Evolutionary conservation across 1,140 invertebrate genomes (phyloP), one percentile per base, ranked within the genome.

Genomic region (Plutomurus gul): DNA sequence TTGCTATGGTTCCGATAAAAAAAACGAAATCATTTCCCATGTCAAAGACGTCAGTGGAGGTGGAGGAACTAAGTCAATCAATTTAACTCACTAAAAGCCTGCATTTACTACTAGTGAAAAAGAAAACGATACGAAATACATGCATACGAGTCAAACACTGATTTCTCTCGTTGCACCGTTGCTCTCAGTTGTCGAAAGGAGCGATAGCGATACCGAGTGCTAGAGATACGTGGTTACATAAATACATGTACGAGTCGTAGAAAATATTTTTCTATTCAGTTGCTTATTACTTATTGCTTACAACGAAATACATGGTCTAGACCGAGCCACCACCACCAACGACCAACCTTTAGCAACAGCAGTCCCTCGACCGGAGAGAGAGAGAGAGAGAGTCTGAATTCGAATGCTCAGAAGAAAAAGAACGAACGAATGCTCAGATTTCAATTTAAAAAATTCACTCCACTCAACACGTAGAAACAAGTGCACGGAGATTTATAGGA

Each of bases 61-160:
- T 65, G 56, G 56, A 65, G 56, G 56, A 65, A 65, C 56, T 30
- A 30, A 65, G 56, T 65, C 56, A 65, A 65, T 65, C 56, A 65
- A 65, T 25, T 65, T 65, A 65, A 65, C 25, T 65, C 56, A 65
- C 51, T 16, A 10, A 51, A 18, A 33, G 51, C 8, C 51, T 65
- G 36, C 25, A 8, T n/a, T n/a, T n/a, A 65, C 56, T 33, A 65
- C 56, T 30, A 22, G 18, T 51, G 5, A 20, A 47, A 16, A 18
- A 49, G 47, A 51, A 51, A 51, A 22, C 18, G 4, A n/a, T n/a
- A n/a, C n/a, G n/a, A n/a, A n/a, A n/a, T n/a, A n/a, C n/a, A n/a
- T 51, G 18, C 18, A 65, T 6, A n/a, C 13, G 18, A 65, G 27
- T 7, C 30, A 65, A 65, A 65, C 56, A 65, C 56, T 36, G 56